Percentiles rank a stretch among this genome's conserved stretches.
Evolutionary conservation across 2,797 vertebrate species (phyloP).

Genomic region (Masticophis lateralis): DNA sequence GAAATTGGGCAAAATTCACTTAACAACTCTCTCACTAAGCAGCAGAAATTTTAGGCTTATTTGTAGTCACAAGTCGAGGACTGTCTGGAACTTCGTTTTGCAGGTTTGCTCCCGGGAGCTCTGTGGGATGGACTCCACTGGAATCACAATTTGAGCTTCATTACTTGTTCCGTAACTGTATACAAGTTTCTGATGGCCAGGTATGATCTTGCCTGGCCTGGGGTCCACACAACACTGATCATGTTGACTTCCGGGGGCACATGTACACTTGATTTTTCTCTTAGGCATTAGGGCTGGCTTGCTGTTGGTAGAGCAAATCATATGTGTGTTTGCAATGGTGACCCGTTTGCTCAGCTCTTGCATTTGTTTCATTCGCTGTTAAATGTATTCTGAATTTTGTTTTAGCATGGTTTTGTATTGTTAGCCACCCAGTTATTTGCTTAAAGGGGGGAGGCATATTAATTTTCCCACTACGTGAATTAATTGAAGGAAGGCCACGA

Average conservation of each 20-base stretch:
- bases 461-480: neutral
- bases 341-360: neutral
- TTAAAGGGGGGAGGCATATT: neutral
- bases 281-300: neutral
- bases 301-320: neutral
- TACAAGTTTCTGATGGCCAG: neutral
- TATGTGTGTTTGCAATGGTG: neutral
- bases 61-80: neutral
- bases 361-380: neutral
- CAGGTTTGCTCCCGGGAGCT: neutral
- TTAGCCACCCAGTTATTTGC: neutral
- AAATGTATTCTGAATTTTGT: neutral
- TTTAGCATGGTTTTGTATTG: neutral
- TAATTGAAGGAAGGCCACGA: neutral
- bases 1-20: neutral
- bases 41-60: neutral
- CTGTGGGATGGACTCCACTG: neutral
- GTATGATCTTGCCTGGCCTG: neutral
- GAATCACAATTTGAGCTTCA: neutral
- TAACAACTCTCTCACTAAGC: neutral
- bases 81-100: neutral
- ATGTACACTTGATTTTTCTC: neutral
- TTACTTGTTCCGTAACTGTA: neutral
- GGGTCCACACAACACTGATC: neutral
- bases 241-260: neutral